phyloP scores from a whole-genome alignment of 2,888 invertebrate species.

The Hymenopus coronatus region DNA sequence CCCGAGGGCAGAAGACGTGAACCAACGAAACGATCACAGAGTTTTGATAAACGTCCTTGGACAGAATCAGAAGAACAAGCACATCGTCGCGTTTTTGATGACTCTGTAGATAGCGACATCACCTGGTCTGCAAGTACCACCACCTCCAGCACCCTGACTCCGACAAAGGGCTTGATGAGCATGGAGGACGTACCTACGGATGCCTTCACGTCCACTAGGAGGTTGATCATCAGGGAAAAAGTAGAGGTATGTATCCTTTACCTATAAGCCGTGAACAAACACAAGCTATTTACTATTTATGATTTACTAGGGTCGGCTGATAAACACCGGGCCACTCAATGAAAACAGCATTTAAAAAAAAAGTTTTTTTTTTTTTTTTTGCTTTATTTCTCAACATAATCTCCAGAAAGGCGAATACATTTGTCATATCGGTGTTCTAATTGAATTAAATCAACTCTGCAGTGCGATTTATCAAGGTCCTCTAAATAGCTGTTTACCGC shows the following conservation, averaged over 20 bases:
- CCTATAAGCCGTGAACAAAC: background rate
- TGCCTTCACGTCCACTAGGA: background rate
- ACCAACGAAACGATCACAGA: slow-evolving; percentile 28
- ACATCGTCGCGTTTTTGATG: background rate
- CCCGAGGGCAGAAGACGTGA: slow-evolving; percentile 3
- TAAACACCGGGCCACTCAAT: too few species aligned
- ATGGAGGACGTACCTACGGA: slow-evolving; percentile 29
- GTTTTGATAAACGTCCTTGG: slow-evolving; percentile 22
- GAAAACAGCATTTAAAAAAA: too few species aligned
- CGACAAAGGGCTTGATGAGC: slow-evolving; percentile 14
- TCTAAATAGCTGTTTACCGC: too few species aligned
- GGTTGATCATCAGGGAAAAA: background rate
- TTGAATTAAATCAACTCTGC: too few species aligned
- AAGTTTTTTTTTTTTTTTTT: too few species aligned
- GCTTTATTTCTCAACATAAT: too few species aligned
- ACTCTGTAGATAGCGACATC: slow-evolving; percentile 14
- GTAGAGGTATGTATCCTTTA: slow-evolving; percentile 30
- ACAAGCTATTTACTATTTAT: too few species aligned
- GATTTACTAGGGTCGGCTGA: too few species aligned
- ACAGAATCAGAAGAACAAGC: slow-evolving; percentile 26
- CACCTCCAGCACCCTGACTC: slow-evolving; percentile 22
- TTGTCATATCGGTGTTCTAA: too few species aligned
- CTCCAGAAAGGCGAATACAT: too few species aligned
- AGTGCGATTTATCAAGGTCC: too few species aligned
- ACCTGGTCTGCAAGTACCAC: slow-evolving; percentile 4